Percentiles rank a stretch among this genome's conserved stretches.
These are phyloP conservation scores for Bactericera cockerelli DNA, from an alignment of 1,140 invertebrate species.

Conservation along the genomic window DNA sequence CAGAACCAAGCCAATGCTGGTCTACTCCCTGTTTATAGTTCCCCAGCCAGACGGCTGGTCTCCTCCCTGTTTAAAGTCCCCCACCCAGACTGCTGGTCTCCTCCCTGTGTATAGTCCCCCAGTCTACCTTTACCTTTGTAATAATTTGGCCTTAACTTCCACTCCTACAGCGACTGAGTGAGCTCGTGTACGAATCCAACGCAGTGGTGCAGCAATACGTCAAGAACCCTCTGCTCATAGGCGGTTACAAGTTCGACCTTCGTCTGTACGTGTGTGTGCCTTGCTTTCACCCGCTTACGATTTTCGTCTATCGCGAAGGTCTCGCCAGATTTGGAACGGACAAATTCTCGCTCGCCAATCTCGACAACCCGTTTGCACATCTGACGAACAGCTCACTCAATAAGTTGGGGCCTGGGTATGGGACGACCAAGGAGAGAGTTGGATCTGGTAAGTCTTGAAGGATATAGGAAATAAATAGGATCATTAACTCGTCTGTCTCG, in stretches of 20 bases:
- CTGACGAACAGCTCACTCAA: slow-evolving; percentile 77
- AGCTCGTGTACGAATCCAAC: slow-evolving; percentile 48
- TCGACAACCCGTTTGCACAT: slow-evolving; percentile 76
- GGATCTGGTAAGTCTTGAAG: slow-evolving; percentile 46
- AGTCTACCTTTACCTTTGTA: too few relatives aligned
- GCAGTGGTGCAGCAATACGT: slow-evolving; percentile 69
- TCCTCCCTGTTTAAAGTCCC: too few relatives aligned
- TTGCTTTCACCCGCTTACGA: slow-evolving; percentile 60
- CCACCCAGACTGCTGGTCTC: too few relatives aligned
- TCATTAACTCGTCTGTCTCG: too few relatives aligned
- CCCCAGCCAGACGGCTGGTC: too few relatives aligned
- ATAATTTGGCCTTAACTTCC: too few relatives aligned
- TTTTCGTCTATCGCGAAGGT: slow-evolving; percentile 69
- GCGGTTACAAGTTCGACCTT: slow-evolving; percentile 76
- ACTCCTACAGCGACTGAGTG: slow-evolving; percentile 50
- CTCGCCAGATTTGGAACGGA: slow-evolving; percentile 52
- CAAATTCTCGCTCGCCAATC: slow-evolving; percentile 62
- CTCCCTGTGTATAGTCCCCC: too few relatives aligned
- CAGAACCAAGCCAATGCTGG: too few relatives aligned
- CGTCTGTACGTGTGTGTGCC: slow-evolving; percentile 70
- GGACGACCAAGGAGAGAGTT: slow-evolving; percentile 59
- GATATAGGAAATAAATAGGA: too few relatives aligned
- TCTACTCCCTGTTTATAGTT: too few relatives aligned
- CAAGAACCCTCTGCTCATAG: slow-evolving; percentile 65
- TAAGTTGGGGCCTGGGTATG: slow-evolving; percentile 60